Evolutionary conservation across 2,888 invertebrate genomes (phyloP).

Genomic region (Eledone cirrhosa): DNA sequence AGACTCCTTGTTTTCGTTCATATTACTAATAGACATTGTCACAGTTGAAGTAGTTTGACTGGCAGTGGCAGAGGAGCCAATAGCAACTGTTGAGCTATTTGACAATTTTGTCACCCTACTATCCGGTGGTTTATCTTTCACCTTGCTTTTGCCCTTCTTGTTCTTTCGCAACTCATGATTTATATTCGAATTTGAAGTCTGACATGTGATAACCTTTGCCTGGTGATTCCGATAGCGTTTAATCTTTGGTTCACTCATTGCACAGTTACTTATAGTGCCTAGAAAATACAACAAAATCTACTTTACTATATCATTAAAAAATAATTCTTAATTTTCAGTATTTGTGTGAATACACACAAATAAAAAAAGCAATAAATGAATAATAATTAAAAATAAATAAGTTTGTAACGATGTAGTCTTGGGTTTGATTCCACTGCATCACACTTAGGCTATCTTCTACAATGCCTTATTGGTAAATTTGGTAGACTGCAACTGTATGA

Average conservation of each 20-base stretch:
- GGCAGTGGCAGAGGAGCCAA: conserved; percentile 27
- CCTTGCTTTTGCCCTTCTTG: conserved; percentile 30
- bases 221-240: conserved; percentile 27
- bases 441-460: too few species aligned
- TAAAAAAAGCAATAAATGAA: neutral
- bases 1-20: conserved; percentile 32
- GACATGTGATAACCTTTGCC: neutral
- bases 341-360: neutral
- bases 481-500: too few species aligned
- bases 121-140: conserved; percentile 32
- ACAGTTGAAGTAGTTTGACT: conserved; percentile 27
- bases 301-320: neutral
- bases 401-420: too few species aligned
- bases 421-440: too few species aligned
- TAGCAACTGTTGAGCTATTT: neutral
- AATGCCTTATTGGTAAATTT: too few species aligned
- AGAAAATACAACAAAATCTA: neutral
- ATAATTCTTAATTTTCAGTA: neutral
- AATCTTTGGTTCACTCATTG: conserved; percentile 19
- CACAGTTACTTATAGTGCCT: conserved; percentile 27
- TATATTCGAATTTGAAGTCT: neutral
- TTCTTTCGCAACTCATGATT: conserved; percentile 21
- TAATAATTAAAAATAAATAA: neutral
- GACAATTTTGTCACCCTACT: conserved; percentile 9
- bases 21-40: conserved; percentile 32